Evolutionary conservation across 2,113 vertebrate genomes (phyloP), one percentile per base, ranked within the genome.

Genomic region (Clarias gariepinus): DNA sequence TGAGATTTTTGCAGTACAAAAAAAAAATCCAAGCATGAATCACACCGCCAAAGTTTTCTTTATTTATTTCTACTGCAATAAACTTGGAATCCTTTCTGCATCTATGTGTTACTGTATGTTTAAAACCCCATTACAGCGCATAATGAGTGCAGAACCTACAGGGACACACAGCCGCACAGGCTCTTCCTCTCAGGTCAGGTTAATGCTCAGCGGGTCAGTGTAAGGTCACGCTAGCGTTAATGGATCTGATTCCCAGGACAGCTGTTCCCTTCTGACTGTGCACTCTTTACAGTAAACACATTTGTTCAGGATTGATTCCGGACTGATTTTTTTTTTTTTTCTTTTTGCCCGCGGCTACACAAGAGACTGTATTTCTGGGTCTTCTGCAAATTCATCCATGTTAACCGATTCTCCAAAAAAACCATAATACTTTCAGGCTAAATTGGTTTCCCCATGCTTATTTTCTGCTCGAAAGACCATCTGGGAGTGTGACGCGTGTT

Each of bases 101-200:
- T 28, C 52, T 53, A 6, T 30, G n/a, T 2, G 53, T 79, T 33
- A 47, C 47, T 47, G 47, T 47, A 61, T 36, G 57, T 61, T 61
- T 41, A 61, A 61, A 21, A 81, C 10, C 11, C 57, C 18, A 66
- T 76, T 30, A 57, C 68, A 61, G 19, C 36, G 63, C 87, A 66
- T 89, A 90, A 92, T 90, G 87, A 83, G 84, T 81, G 82, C 33
- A 28, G 81, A 84, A 84, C 83, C 90, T 85, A 78, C 85, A 87
- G 88, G 83, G 87, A 88, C 87, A 85, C 85, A 91, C 85, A 47
- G 85, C 41, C 47, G 57, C 18, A 6, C 5, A n/a, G 86, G 77
- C 60, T 1, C 60, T 69, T 69, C 79, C n/a, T 11, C 5, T 81
- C 84, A 74, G 90, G 92, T 80, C 53, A 79, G 47, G n/a, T 63